phyloP scores from a whole-genome alignment of 2,113 vertebrate species.

The Epinephelus lanceolatus region DNA sequence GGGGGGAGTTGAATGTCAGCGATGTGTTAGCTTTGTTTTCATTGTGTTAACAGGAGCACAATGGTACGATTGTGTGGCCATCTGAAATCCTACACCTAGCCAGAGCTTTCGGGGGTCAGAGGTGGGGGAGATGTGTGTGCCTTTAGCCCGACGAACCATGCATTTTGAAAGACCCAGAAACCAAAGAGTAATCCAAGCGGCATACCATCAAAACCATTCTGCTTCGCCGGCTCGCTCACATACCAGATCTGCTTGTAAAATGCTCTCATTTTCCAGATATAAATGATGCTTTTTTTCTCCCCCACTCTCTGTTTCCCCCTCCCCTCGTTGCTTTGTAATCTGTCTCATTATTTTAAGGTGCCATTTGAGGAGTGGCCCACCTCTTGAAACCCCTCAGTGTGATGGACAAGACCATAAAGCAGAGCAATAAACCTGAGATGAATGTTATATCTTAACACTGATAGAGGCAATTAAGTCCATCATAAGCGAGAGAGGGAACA shows the following conservation, averaged over 20 bases:
- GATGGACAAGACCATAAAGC: conserved; percentile 79
- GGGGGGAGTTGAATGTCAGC: conserved; percentile 64
- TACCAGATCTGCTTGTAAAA: conserved; percentile 47
- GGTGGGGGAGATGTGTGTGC: conserved; percentile 69
- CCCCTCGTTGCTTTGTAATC: conserved; percentile 48
- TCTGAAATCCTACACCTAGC: conserved; percentile 80
- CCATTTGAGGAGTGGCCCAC: conserved; percentile 64
- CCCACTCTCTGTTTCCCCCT: background rate
- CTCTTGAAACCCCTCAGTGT: conserved; percentile 68
- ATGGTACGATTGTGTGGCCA: conserved; percentile 78
- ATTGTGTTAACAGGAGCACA: conserved; percentile 80
- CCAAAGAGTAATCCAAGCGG: conserved; percentile 62
- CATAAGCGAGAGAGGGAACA: conserved; percentile 70
- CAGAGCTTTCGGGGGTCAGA: conserved; percentile 72
- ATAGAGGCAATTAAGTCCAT: conserved; percentile 84
- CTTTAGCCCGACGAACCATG: conserved; percentile 61
- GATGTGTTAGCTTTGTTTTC: conserved; percentile 81
- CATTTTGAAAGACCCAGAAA: conserved; percentile 68
- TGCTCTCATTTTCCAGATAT: conserved; percentile 48
- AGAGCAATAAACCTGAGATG: conserved; percentile 78
- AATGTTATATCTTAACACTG: conserved; percentile 79
- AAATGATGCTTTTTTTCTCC: conserved; percentile 2
- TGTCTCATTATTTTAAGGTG: conserved; percentile 71
- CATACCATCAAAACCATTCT: conserved; percentile 60
- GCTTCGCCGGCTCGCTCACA: conserved; percentile 7